Evolutionary conservation across 2,797 vertebrate species (phyloP), one percentile per base, ranked within the genome.

Genomic region (Coreius guichenoti): DNA sequence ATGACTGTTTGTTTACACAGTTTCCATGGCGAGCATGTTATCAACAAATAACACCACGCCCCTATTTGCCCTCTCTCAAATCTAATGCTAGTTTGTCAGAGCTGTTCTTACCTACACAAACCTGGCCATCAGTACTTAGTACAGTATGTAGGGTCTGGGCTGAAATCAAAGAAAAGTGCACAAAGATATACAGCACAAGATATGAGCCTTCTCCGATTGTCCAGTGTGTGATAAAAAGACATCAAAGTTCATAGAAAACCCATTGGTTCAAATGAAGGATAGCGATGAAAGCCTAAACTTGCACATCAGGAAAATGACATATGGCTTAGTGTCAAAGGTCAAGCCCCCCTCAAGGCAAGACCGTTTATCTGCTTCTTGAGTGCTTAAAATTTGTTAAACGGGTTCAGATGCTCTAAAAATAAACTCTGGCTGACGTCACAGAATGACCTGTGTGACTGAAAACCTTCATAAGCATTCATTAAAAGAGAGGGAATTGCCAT

Each of bases 1-100:
- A 26, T 47, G 56, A 39, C 23, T n/a, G 74, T 78, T 58, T 78
- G 74, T 70, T 58, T 78, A 78, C 13, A 69, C 45, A 11, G 75
- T 72, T 69, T 36, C 65, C 36, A 79, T 84, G 74, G 26, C 1
- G 17, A 69, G 21, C 33, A 51, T 61, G 51, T 79, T 78, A 51
- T 77, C 68, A 29, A 33, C 45, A 14, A n/a, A 58, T 3, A n/a
- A 17, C 51, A n/a, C 26, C 65, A 36, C 13, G 5, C 31, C 29
- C 51, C 12, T 45, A 21, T 33, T 19, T 69, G 61, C 47, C 26
- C 49, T 47, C 39, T 74, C 75, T 69, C 12, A 13, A n/a, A 77
- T 36, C 5, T 43, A 45, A 77, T 13, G 26, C 69, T 45, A 39
- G 23, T 54, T 13, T 56, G 29, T 12, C 19, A 7, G 47, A 75